These are phyloP conservation scores for Equus quagga DNA, from an alignment of 2,113 vertebrate species.

Conservation along the genomic window DNA sequence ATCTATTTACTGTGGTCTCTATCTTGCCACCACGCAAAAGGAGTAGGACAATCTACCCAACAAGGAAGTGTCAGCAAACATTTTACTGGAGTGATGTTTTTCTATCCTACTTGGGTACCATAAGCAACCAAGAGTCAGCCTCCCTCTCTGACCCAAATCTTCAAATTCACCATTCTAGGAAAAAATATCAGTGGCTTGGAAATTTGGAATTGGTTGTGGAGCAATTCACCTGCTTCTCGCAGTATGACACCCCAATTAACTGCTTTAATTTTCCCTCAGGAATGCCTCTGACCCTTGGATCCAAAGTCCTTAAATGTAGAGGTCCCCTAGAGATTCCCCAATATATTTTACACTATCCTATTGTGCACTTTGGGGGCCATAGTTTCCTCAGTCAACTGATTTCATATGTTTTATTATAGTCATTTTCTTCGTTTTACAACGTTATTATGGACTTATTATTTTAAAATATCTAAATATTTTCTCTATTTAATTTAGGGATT, in stretches of 20 bases:
- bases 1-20: background rate
- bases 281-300: background rate
- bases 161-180: background rate
- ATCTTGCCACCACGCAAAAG: background rate
- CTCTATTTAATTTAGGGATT: slow-evolving; percentile 31
- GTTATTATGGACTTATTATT: slow-evolving; percentile 2
- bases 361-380: background rate
- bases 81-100: background rate
- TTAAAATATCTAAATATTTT: slow-evolving; percentile 54
- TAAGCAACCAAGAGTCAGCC: background rate
- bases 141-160: background rate
- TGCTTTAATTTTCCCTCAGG: background rate
- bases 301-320: background rate
- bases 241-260: background rate
- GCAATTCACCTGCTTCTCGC: background rate
- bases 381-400: slow-evolving; percentile 39
- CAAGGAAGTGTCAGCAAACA: background rate
- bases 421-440: slow-evolving; percentile 47
- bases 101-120: background rate
- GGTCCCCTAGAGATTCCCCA: background rate
- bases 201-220: background rate
- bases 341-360: background rate
- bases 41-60: background rate
- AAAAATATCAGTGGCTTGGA: background rate
- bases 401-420: background rate